These are phyloP conservation scores for Pseudochirops cupreus DNA, from an alignment of 2,797 vertebrate species.

Conservation along the genomic window DNA sequence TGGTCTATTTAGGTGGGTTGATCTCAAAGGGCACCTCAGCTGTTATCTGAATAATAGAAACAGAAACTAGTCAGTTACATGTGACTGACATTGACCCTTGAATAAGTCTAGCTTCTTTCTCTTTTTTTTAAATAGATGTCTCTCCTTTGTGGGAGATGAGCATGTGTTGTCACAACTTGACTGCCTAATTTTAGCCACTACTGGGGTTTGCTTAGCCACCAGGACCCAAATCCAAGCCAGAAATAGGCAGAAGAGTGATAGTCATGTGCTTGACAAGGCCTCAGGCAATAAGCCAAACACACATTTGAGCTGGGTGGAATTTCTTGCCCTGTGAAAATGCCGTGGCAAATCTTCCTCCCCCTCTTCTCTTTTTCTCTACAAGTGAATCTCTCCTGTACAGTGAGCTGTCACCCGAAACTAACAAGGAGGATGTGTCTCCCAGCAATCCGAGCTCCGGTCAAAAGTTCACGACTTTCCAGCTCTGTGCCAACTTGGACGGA, in stretches of 20 bases:
- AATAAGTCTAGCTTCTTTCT: constrained; percentile 64
- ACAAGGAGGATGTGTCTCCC: constrained; percentile 87
- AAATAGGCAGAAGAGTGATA: constrained; percentile 90
- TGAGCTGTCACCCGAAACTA: constrained; percentile 90
- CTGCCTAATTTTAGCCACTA: constrained; percentile 90
- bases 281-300: constrained; percentile 86
- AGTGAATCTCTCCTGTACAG: constrained; percentile 86
- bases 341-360: constrained; percentile 88
- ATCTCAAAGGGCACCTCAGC: constrained; percentile 65
- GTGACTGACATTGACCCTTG: constrained; percentile 79
- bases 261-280: constrained; percentile 89
- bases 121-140: constrained; percentile 81
- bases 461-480: constrained; percentile 85
- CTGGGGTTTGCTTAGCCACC: constrained; percentile 83
- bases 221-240: constrained; percentile 86
- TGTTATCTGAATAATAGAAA: constrained; percentile 75
- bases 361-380: constrained; percentile 85
- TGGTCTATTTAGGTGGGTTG: constrained; percentile 62
- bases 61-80: constrained; percentile 78
- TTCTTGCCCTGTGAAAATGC: constrained; percentile 91
- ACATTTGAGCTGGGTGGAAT: constrained; percentile 90
- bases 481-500: constrained; percentile 85
- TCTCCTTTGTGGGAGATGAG: constrained; percentile 86
- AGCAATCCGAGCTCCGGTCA: constrained; percentile 86
- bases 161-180: constrained; percentile 85